Base-by-base conservation (phyloP, 2,113 vertebrate genomes). In the Paralichthys olivaceus region DNA sequence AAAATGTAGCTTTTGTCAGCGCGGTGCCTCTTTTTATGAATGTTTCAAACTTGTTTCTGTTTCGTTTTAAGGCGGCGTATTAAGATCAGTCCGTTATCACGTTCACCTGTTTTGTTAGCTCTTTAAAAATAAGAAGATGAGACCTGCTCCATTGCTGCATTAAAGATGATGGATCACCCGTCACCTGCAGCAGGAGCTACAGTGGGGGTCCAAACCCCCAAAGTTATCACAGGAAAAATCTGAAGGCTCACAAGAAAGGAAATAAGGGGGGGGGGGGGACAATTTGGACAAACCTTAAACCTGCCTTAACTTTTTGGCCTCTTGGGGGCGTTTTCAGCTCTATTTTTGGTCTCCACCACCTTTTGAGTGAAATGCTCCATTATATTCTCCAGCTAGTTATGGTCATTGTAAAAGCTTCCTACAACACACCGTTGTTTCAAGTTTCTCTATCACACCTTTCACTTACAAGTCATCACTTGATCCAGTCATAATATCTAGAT, bases 1-100 rank as follows among this genome's bases (percentile, higher is more conserved):
- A 82, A 89, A 84, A 77, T 57, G 69, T 69, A 15, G 28, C 68
- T 73, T 88, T 84, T 70, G 69, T 82, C 59, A 78, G 59, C 80
- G 66, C 73, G 23, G 51, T 2, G 9, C 54, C 56, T 79, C 58
- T 9, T 15, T n/a, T 23, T 13, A 49, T 7, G 7, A 69, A 28
- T 26, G 55, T 54, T 32, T n/a, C 1, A 3, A 20, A n/a, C 19
- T 11, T 55, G 19, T 76, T 59, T 51, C 22, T 28, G 13, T 55
- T 9, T 26, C 12, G 34, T 61, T 56, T 69, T 7, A 23, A 54
- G 5, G 22, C 7, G 28, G 19, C 5, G 22, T 23, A 13, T 56
- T 57, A 26, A 54, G 5, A 62, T 58, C 20, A 51, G 28, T 19
- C 17, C 5, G 15, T 25, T 6, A 65, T 40, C 34, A 64, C 26